These are phyloP conservation scores for Falco berigora DNA, from an alignment of 2,797 vertebrate species.

Conservation along the genomic window DNA sequence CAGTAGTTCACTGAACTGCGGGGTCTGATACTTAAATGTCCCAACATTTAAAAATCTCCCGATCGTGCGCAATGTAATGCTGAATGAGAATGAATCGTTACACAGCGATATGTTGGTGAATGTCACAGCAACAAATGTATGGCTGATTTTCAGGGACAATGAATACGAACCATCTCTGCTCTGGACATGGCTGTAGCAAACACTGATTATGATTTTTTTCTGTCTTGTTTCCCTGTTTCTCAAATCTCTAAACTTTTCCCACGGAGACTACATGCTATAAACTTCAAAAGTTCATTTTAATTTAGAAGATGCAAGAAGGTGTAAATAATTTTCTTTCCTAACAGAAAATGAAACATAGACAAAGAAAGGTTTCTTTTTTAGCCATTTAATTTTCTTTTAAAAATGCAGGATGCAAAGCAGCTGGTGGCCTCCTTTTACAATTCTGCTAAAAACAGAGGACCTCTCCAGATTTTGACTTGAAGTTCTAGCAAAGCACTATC, in stretches of 20 bases:
- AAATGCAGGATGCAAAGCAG: not conserved
- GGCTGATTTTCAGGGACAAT: not conserved
- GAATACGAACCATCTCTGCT: not conserved
- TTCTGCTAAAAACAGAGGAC: not conserved
- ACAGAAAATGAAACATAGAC: not conserved
- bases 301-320: not conserved
- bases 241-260: not conserved
- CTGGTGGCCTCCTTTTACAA: not conserved
- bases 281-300: not conserved
- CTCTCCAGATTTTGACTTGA: not conserved
- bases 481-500: not conserved
- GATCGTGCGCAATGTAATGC: not conserved
- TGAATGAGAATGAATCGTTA: not conserved
- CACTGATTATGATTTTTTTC: not conserved
- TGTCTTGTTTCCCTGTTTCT: not conserved
- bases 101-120: not conserved
- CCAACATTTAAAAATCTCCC: not conserved
- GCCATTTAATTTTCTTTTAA: not conserved
- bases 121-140: not conserved
- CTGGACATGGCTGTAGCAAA: not conserved
- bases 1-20: not conserved
- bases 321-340: not conserved
- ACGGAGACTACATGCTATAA: not conserved
- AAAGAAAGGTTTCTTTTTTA: not conserved
- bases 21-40: not conserved